phyloP scores from a whole-genome alignment of 2,888 invertebrate species.

The Cinara cedri region DNA sequence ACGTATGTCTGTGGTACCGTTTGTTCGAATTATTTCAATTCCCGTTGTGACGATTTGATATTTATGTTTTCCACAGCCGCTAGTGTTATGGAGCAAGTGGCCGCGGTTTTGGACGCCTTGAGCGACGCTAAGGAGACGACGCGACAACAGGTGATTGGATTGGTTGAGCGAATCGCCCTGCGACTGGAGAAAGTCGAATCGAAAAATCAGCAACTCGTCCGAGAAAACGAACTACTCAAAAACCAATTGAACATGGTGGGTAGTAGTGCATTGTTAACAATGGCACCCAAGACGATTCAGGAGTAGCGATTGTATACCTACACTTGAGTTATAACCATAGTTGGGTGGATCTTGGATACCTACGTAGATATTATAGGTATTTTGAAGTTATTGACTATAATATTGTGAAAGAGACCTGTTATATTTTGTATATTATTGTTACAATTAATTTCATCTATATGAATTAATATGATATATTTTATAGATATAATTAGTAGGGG shows the following conservation, averaged over 20 bases:
- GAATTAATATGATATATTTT: no score
- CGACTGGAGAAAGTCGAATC: conserved; percentile 60
- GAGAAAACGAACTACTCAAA: conserved; percentile 56
- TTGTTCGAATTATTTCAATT: no score
- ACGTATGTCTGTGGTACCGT: no score
- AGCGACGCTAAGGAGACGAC: conserved; percentile 61
- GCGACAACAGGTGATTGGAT: conserved; percentile 60
- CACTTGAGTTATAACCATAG: neutral
- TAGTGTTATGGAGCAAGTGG: conserved; percentile 62
- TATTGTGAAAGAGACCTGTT: no score
- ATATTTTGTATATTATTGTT: no score
- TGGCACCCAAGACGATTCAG: neutral
- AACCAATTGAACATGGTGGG: conserved; percentile 55
- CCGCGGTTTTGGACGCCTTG: conserved; percentile 61
- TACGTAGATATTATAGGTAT: no score
- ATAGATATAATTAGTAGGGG: no score
- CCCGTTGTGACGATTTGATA: no score
- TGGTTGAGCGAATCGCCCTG: conserved; percentile 61
- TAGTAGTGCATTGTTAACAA: neutral
- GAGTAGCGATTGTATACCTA: no score
- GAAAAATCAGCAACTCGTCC: conserved; percentile 56
- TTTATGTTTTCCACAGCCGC: conserved; percentile 47
- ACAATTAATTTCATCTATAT: no score
- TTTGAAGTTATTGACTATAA: no score
- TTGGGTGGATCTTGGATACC: no score